A percentile compares a stretch with the other conserved stretches of the same genome.
Conservation (phyloP, 2,888 invertebrate genomes). For the Tipula vernalis region DNA sequence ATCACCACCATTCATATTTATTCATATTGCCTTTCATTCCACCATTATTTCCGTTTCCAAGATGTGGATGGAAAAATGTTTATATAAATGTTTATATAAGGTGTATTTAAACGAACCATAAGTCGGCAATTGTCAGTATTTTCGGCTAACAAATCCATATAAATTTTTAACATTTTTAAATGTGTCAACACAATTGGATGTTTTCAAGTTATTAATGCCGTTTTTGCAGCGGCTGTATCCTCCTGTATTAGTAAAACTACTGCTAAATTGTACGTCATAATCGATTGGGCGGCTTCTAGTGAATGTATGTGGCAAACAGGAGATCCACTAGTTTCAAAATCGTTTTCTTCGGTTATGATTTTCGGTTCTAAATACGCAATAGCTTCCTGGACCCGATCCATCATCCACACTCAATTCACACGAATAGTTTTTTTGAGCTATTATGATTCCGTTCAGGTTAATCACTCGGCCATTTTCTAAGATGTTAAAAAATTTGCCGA, state of each 20-base stretch:
- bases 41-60: too few relatives aligned
- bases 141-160: conserved; percentile 43
- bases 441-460: too few relatives aligned
- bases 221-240: conserved; percentile 48
- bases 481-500: too few relatives aligned
- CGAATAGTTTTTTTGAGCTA: too few relatives aligned
- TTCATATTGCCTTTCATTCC: too few relatives aligned
- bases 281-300: conserved; percentile 50
- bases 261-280: conserved; percentile 66
- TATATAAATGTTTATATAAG: conserved; percentile 13
- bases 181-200: conserved; percentile 30
- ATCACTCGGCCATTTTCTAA: too few relatives aligned
- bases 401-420: too few relatives aligned
- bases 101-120: conserved; percentile 30
- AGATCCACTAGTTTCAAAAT: conserved; percentile 35
- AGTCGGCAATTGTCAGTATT: conserved; percentile 40
- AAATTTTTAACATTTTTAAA: conserved; percentile 38
- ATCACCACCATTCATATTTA: too few relatives aligned
- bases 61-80: too few relatives aligned
- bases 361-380: conserved; percentile 70
- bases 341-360: conserved; percentile 45
- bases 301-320: conserved; percentile 42
- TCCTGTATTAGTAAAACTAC: conserved; percentile 62
- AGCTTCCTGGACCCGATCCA: conserved; percentile 74
- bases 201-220: conserved; percentile 25